Evolutionary conservation across 2,113 vertebrate genomes (phyloP).

Genomic region (Campylomormyrus numenius): DNA sequence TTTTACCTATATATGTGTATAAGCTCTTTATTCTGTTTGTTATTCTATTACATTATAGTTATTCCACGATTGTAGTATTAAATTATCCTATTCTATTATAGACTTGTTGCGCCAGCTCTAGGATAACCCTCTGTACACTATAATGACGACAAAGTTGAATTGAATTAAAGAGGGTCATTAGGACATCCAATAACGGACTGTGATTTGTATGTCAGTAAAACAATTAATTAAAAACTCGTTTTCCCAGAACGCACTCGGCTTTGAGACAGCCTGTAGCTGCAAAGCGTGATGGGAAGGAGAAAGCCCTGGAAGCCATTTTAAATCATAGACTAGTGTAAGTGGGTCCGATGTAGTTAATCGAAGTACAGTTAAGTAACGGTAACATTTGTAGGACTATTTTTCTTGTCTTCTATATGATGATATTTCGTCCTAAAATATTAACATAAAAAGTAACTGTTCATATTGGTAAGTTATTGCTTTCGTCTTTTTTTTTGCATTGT

Average conservation of each 20-base stretch:
- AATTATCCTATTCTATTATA: neutral
- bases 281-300: constrained; percentile 43
- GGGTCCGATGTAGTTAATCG: neutral
- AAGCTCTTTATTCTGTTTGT: neutral
- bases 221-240: neutral
- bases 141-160: neutral
- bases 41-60: neutral
- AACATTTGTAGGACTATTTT: neutral
- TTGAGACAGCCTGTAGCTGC: neutral
- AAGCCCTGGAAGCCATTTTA: constrained; percentile 17
- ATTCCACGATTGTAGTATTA: neutral
- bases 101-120: neutral
- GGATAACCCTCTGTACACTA: neutral
- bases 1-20: too few relatives aligned
- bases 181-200: neutral
- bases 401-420: neutral
- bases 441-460: neutral
- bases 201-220: neutral
- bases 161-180: neutral
- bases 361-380: neutral
- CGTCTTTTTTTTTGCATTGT: neutral
- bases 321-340: neutral
- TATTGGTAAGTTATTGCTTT: neutral
- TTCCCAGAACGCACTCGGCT: neutral
- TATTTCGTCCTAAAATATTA: neutral